Evolutionary conservation across 2,888 invertebrate genomes (phyloP).

Genomic region (Artemia sinica): DNA sequence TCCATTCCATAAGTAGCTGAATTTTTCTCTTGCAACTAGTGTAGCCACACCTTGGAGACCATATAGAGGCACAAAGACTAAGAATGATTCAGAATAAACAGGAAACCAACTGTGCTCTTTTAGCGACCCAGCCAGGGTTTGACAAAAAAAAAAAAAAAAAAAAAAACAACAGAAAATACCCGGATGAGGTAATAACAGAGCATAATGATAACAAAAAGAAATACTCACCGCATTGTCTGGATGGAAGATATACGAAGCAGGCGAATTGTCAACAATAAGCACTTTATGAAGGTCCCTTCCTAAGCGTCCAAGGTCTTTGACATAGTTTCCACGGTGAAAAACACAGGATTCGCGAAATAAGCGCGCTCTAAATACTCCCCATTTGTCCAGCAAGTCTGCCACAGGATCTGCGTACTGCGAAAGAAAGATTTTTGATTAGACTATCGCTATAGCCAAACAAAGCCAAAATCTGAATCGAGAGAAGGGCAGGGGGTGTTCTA

Average conservation of each 20-base stretch:
- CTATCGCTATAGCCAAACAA: background rate
- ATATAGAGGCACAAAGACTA: too few relatives aligned
- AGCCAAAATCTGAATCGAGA: background rate
- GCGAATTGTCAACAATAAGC: conserved; percentile 97
- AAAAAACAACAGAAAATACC: too few relatives aligned
- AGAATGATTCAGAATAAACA: too few relatives aligned
- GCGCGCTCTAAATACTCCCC: conserved; percentile 88
- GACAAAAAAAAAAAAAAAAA: too few relatives aligned
- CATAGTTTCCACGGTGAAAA: conserved; percentile 98
- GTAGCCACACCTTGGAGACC: too few relatives aligned
- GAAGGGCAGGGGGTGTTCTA: background rate
- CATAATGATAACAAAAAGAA: too few relatives aligned
- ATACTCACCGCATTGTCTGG: conserved; percentile 94
- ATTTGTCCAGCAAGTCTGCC: conserved; percentile 89
- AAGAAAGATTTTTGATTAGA: conserved; percentile 13
- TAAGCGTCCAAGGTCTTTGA: conserved; percentile 94
- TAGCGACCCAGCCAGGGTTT: too few relatives aligned
- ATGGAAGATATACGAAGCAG: conserved; percentile 99
- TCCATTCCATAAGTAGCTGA: too few relatives aligned
- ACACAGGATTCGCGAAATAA: conserved; percentile 99
- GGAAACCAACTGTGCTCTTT: too few relatives aligned
- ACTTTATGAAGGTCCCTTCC: conserved; percentile 90
- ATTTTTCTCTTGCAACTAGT: too few relatives aligned
- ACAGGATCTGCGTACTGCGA: conserved; percentile 93
- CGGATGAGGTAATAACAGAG: too few relatives aligned